A percentile compares a stretch with the other conserved stretches of the same genome.
phyloP scores from a whole-genome alignment of 1,140 invertebrate genomes.

The Drosophila eugracilis region DNA sequence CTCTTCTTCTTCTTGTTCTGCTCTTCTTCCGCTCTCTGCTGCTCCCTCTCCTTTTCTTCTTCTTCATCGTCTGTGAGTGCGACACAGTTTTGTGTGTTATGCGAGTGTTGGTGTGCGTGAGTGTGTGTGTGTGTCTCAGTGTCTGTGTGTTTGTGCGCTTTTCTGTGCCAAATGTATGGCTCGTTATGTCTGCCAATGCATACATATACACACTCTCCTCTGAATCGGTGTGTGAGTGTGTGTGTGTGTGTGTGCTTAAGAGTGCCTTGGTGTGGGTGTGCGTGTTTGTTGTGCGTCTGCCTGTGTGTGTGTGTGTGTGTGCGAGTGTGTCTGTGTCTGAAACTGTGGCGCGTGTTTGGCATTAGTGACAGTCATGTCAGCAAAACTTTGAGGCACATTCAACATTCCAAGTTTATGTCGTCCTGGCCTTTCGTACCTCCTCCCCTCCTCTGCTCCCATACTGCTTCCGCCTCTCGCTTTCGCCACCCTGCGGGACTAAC shows the following conservation, averaged over 20 bases:
- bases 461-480: too few species aligned
- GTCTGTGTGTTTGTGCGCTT: slow-evolving; percentile 33
- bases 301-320: slow-evolving; percentile 14
- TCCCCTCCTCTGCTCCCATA: neutral
- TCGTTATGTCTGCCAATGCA: slow-evolving; percentile 54
- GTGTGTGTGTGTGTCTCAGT: slow-evolving; percentile 7
- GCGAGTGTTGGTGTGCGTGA: slow-evolving; percentile 7
- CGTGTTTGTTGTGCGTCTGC: slow-evolving; percentile 68
- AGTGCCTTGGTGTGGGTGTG: slow-evolving; percentile 21
- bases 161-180: slow-evolving; percentile 77
- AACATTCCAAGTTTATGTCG: slow-evolving; percentile 82
- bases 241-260: slow-evolving; percentile 36
- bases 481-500: neutral
- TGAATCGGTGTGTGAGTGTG: slow-evolving; percentile 18
- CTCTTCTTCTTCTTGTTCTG: slow-evolving; percentile 7
- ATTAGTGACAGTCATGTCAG: slow-evolving; percentile 83
- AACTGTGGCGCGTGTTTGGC: slow-evolving; percentile 83
- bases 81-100: slow-evolving; percentile 71
- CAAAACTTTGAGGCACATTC: slow-evolving; percentile 82
- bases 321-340: slow-evolving; percentile 64
- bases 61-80: slow-evolving; percentile 55
- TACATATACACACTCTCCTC: slow-evolving; percentile 8
- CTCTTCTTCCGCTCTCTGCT: slow-evolving; percentile 18
- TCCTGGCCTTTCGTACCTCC: slow-evolving; percentile 32
- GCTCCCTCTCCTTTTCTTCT: slow-evolving; percentile 7